phyloP scores from a whole-genome alignment of 2,888 invertebrate genomes.

The Ormyrus pomaceus region DNA sequence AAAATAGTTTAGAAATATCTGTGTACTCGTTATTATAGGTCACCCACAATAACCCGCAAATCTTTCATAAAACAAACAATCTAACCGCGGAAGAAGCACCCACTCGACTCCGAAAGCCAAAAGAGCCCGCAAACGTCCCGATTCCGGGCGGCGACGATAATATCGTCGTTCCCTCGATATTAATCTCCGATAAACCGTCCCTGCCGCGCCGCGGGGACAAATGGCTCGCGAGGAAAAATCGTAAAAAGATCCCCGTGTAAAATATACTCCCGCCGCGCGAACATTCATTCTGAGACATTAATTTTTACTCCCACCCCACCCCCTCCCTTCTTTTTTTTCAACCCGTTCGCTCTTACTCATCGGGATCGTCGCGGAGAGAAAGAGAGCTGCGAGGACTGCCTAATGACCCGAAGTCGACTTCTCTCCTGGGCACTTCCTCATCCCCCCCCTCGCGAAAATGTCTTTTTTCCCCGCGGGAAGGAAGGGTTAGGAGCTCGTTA shows the following conservation, averaged over 20 bases:
- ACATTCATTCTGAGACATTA: constrained; percentile 76
- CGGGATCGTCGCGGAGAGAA: background rate
- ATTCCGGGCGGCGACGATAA: constrained; percentile 6
- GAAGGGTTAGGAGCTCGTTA: background rate
- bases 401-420: constrained; percentile 71
- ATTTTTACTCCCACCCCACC: constrained; percentile 73
- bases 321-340: constrained; percentile 15
- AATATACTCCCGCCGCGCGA: constrained; percentile 61
- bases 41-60: background rate
- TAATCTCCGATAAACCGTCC: constrained; percentile 52
- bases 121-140: constrained; percentile 1
- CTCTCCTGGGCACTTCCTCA: constrained; percentile 40
- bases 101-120: constrained; percentile 11
- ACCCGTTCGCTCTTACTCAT: constrained; percentile 52
- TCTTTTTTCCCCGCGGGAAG: background rate
- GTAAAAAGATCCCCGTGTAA: constrained; percentile 64
- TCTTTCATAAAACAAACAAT: background rate
- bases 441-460: constrained; percentile 23
- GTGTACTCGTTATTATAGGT: background rate
- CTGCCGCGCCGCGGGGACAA: constrained; percentile 59
- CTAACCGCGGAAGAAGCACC: background rate
- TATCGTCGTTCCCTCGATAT: constrained; percentile 47
- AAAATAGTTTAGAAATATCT: constrained; percentile 33
- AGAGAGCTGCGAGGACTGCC: constrained; percentile 63
- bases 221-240: constrained; percentile 72